Evolutionary conservation across 1,140 invertebrate genomes (phyloP).

Genomic region (Drosophila setifemur): DNA sequence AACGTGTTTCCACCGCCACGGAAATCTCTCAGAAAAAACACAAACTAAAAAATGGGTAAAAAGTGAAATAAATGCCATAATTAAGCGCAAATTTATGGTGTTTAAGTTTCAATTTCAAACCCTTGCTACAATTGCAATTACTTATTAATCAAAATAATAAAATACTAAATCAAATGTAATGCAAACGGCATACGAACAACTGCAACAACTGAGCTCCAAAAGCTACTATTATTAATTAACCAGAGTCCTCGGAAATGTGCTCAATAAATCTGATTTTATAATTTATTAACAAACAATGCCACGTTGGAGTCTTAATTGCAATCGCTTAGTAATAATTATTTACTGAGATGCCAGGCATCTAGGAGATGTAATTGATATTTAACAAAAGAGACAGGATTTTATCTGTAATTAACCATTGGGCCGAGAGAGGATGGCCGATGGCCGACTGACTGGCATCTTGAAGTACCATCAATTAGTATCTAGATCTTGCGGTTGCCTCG

Average conservation of each 20-base stretch:
- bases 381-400: slow-evolving; percentile 12
- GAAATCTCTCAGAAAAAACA: slow-evolving; percentile 19
- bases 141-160: too few relatives aligned
- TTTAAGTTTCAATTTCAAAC: too few relatives aligned
- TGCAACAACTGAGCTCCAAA: too few relatives aligned
- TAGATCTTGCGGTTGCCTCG: slow-evolving; percentile 1
- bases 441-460: slow-evolving; percentile 34
- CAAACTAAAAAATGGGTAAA: background rate
- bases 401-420: slow-evolving; percentile 31
- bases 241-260: too few relatives aligned
- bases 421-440: too few relatives aligned
- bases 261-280: too few relatives aligned
- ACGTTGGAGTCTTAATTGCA: slow-evolving; percentile 1
- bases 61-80: too few relatives aligned
- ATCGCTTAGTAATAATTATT: slow-evolving; percentile 6
- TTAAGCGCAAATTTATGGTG: too few relatives aligned
- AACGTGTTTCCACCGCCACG: slow-evolving; percentile 19
- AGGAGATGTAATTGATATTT: background rate
- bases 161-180: too few relatives aligned
- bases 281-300: background rate
- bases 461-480: slow-evolving; percentile 36
- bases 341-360: background rate
- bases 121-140: too few relatives aligned
- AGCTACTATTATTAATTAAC: too few relatives aligned
- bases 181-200: too few relatives aligned